Base-by-base conservation (phyloP, 1,140 invertebrate genomes). In the Antheraea mylitta region DNA sequence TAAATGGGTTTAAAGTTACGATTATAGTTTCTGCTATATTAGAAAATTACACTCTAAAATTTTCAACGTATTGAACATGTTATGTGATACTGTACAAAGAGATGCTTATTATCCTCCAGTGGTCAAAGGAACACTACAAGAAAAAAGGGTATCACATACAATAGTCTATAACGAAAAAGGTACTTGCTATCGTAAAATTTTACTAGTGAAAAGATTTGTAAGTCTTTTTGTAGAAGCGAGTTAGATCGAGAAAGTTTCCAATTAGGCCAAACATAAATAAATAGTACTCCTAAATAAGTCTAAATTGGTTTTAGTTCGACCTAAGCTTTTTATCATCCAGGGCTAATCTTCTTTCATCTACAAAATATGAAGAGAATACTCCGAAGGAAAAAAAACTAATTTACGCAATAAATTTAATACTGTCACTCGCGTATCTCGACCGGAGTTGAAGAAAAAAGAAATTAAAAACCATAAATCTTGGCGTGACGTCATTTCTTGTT, bases 381-480 rank as follows among this genome's bases (percentile, higher is more conserved):
- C 45, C 5, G 11, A 53, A 16, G 45, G 16, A 42, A 58, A 58
- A 60, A 68, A 66, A 71, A 68, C 70, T 68, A 71, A 71, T 71
- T 71, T 68, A 53, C 66, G 70, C 66, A 48, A 71, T 71, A 71
- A 71, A 71, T 71, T 71, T 60, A 68, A 71, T 60, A 48, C 70
- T 68, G 66, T 71, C 70, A 68, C 70, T 63, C 37, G 53, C 63
- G 58, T 71, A 67, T 71, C 66, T 68, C 58, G 58, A 42, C 30
- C 30, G 30, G 63, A 38, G 22, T 37, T 37, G 53, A 18, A 58
- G 36, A 66, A 69, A 71, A 71, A 42, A 53, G 48, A 71, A 67
- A 71, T 71, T 71, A 71, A 71, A 71, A 71, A 63, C 69, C 65
- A 71, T 71, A 71, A 71, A 71, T 71, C 69, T 53, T 53, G 45